These are phyloP conservation scores for Hylia prasina DNA, from an alignment of 2,113 vertebrate genomes.

Conservation along the genomic window DNA sequence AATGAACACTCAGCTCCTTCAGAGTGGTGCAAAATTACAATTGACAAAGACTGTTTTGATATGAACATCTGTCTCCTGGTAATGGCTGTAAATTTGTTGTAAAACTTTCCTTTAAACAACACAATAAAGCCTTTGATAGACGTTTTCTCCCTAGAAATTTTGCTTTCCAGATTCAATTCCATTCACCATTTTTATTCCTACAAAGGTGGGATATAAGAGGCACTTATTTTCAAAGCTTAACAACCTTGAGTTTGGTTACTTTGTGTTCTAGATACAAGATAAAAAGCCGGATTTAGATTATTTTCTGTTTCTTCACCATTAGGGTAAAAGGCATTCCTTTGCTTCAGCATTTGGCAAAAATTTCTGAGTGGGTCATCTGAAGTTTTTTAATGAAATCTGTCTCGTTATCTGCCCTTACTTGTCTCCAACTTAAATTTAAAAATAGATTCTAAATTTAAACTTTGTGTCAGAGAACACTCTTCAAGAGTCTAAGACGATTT, in stretches of 20 bases:
- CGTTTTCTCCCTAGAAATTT: neutral
- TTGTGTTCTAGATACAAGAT: neutral
- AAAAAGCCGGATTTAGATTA: neutral
- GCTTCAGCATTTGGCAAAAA: neutral
- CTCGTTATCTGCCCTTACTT: neutral
- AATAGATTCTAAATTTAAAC: neutral
- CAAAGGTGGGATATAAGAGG: neutral
- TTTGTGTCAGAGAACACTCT: neutral
- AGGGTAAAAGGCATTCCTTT: neutral
- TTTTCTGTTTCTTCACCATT: neutral
- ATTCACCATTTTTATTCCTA: neutral
- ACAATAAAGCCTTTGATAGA: neutral
- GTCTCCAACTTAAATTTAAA: neutral
- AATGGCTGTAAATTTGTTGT: neutral
- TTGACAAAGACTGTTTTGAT: neutral
- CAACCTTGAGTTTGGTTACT: neutral
- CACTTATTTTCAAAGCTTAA: neutral
- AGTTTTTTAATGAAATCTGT: neutral
- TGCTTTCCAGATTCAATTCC: neutral
- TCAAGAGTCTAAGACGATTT: neutral
- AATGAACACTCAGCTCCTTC: neutral
- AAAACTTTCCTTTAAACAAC: neutral
- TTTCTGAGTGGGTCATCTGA: neutral
- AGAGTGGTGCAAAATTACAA: neutral
- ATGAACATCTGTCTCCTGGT: neutral